phyloP scores from a whole-genome alignment of 2,888 invertebrate species.

The Melanchra persicariae region DNA sequence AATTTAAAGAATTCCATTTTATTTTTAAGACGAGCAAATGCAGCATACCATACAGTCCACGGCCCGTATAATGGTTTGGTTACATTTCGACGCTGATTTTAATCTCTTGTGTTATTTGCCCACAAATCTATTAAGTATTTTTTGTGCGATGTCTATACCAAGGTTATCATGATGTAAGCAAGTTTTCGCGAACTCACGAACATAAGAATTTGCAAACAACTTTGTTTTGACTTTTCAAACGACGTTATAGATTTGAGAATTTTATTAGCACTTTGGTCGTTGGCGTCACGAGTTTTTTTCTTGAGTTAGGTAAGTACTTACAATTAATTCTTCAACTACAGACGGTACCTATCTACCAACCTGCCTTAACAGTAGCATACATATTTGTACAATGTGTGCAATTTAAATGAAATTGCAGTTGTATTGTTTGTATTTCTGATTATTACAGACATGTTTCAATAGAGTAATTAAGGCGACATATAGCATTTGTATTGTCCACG shows the following conservation, averaged over 20 bases:
- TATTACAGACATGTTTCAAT: constrained; percentile 67
- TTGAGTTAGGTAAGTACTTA: neutral
- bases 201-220: constrained; percentile 48
- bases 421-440: constrained; percentile 57
- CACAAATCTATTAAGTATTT: constrained; percentile 36
- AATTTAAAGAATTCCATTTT: constrained; percentile 38
- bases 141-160: constrained; percentile 56
- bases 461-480: constrained; percentile 76
- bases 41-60: constrained; percentile 29
- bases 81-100: constrained; percentile 27
- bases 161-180: constrained; percentile 68
- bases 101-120: constrained; percentile 30
- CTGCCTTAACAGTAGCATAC: neutral
- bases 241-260: neutral
- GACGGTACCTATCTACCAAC: too few relatives aligned
- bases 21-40: neutral
- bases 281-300: constrained; percentile 15
- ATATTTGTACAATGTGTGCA: constrained; percentile 18
- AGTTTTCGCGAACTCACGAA: constrained; percentile 52
- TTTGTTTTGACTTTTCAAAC: constrained; percentile 27
- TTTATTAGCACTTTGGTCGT: neutral
- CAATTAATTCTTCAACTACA: neutral
- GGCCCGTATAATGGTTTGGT: constrained; percentile 43
- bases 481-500: constrained; percentile 85
- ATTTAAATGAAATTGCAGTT: constrained; percentile 33